Conservation (phyloP, 2,113 vertebrate species). For the Morphnarchus princeps region DNA sequence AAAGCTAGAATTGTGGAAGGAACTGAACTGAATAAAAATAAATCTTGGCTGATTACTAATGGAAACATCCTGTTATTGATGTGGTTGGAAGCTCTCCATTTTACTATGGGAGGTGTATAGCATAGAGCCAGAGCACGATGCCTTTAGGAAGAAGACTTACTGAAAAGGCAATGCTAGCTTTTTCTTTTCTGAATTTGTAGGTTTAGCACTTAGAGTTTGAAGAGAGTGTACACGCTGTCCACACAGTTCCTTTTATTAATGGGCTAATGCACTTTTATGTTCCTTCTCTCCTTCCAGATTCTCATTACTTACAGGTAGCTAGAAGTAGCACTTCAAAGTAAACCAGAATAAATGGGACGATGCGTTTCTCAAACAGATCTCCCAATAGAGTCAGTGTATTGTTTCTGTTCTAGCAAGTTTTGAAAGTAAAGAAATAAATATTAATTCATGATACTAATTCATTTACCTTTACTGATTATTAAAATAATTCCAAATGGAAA, state of each 20-base stretch:
- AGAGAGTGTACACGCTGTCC: background rate
- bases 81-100: background rate
- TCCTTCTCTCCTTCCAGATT: background rate
- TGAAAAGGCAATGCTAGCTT: background rate
- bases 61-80: background rate
- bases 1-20: background rate
- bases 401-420: background rate
- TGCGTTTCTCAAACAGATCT: background rate
- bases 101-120: background rate
- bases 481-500: background rate
- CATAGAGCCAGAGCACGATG: background rate
- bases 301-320: background rate
- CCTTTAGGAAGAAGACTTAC: background rate
- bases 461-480: background rate
- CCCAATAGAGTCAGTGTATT: background rate
- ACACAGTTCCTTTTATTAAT: background rate
- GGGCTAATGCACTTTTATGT: background rate
- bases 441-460: background rate
- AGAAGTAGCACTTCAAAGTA: background rate
- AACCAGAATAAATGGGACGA: background rate
- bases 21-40: constrained; percentile 4
- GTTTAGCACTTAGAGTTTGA: background rate
- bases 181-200: background rate
- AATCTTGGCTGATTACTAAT: background rate
- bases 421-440: background rate